Evolutionary conservation across 2,888 invertebrate genomes (phyloP), one percentile per base, ranked within the genome.

Genomic region (Tetranychus truncatus): DNA sequence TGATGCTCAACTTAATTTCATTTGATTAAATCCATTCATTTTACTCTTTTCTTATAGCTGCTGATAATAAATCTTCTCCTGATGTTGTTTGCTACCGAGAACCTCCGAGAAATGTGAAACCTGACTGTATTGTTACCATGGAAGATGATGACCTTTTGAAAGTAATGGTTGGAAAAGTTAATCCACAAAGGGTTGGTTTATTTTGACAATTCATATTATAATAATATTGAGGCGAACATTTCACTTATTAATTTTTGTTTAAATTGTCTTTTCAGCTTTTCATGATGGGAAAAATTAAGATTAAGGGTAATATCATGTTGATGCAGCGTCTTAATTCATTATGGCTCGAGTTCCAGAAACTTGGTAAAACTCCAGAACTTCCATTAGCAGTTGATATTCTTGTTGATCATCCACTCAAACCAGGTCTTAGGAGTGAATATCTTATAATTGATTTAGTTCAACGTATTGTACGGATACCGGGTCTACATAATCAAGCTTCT

Each of bases 291-390:
- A 92, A 92, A 84, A 84, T 95, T 78, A 95, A 94, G 84, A 87
- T 94, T 77, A 87, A 89, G 79, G 95, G 95, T 78, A 95, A 95
- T 83, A 88, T 93, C 24, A 92, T 95, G 92, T 84, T 94, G 74
- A 90, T 92, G 6, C 94, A 95, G 83, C 95, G 94, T 84, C 84
- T 96, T 11, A 76, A 78, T 72, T 72, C 78, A n/a, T 74, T 80
- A 9, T 80, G 80, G 78, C 89, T 90, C 75, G 88, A 89, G 1
- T 83, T 95, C 21, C 85, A 93, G 78, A 89, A 91, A 81, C 74
- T 75, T 8, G 79, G 78, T 5, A 75, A 78, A 71, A 77, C 79
- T 21, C 79, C 79, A 9, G 80, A 80, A 75, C 55, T 80, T 67
- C 79, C 79, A 11, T 76, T 78, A 15, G 71, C 79, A 21, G 77